Percentiles rank a stretch among this genome's conserved stretches.
Evolutionary conservation across 2,797 vertebrate species (phyloP).

Genomic region (Lithobates pipiens): DNA sequence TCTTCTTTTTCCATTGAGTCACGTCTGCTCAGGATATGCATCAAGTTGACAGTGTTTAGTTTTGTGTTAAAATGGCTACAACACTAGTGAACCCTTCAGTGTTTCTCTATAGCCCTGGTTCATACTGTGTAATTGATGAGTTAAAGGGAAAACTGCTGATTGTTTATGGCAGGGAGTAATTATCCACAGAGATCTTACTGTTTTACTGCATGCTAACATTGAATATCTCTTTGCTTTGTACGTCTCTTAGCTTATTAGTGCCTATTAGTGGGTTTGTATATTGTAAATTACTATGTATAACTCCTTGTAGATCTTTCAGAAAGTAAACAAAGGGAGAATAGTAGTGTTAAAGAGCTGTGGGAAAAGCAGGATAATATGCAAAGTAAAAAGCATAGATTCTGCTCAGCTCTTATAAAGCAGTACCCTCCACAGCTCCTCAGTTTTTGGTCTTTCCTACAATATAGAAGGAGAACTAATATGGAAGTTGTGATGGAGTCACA

Average conservation of each 20-base stretch:
- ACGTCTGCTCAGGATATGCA: too few relatives aligned
- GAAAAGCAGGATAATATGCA: background rate
- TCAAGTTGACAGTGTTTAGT: too few relatives aligned
- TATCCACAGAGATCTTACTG: background rate
- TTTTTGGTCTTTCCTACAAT: too few relatives aligned
- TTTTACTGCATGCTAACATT: background rate
- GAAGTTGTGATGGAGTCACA: too few relatives aligned
- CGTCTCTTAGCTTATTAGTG: background rate
- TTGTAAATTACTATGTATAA: background rate
- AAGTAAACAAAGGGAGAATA: background rate
- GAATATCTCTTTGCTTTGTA: background rate
- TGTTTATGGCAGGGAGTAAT: constrained; percentile 34
- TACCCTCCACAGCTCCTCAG: too few relatives aligned
- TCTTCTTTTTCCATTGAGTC: too few relatives aligned
- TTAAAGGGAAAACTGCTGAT: background rate
- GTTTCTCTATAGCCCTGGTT: constrained; percentile 2
- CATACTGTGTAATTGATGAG: constrained; percentile 31
- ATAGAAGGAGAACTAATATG: too few relatives aligned
- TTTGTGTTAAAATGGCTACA: background rate
- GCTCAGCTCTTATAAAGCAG: too few relatives aligned
- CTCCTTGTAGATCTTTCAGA: background rate
- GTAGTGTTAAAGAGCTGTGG: background rate
- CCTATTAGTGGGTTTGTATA: background rate
- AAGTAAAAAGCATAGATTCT: background rate
- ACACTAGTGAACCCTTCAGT: background rate